Conservation (phyloP, 2,888 invertebrate species). For the Archips crataeganus region DNA sequence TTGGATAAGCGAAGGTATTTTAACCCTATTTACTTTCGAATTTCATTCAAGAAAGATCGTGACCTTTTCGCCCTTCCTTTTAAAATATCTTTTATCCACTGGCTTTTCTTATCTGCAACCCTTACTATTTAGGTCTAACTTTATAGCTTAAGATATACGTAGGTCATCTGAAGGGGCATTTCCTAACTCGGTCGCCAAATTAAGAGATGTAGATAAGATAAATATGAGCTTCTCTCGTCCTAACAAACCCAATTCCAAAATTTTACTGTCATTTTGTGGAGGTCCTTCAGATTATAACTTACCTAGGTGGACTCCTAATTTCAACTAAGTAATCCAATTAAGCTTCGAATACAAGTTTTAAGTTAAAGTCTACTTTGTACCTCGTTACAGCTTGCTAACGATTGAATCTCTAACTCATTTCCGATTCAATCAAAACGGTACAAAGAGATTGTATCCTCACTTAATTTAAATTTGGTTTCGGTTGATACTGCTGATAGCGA, state of each 20-base stretch:
- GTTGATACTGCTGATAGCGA: conserved; percentile 13
- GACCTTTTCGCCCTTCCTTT: too few relatives aligned
- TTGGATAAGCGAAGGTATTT: not conserved
- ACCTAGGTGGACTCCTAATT: not conserved
- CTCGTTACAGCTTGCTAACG: not conserved
- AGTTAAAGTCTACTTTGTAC: conserved; percentile 1
- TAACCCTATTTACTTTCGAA: not conserved
- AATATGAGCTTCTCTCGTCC: too few relatives aligned
- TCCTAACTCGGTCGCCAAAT: too few relatives aligned
- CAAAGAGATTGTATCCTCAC: conserved; percentile 11
- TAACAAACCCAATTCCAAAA: not conserved
- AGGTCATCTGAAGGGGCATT: not conserved
- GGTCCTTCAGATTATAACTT: not conserved
- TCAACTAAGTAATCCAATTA: not conserved
- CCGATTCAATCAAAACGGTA: conserved; percentile 13
- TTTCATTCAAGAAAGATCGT: not conserved
- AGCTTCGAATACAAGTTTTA: not conserved
- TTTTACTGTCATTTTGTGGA: not conserved
- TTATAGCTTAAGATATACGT: not conserved
- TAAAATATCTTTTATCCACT: too few relatives aligned
- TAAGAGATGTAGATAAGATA: too few relatives aligned
- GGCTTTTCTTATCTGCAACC: too few relatives aligned
- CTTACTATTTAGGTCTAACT: not conserved
- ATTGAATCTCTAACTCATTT: conserved; percentile 23
- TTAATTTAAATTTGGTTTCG: conserved; percentile 20